These are phyloP conservation scores for Acanthurus tractus DNA, from an alignment of 2,797 vertebrate genomes.

Conservation along the genomic window DNA sequence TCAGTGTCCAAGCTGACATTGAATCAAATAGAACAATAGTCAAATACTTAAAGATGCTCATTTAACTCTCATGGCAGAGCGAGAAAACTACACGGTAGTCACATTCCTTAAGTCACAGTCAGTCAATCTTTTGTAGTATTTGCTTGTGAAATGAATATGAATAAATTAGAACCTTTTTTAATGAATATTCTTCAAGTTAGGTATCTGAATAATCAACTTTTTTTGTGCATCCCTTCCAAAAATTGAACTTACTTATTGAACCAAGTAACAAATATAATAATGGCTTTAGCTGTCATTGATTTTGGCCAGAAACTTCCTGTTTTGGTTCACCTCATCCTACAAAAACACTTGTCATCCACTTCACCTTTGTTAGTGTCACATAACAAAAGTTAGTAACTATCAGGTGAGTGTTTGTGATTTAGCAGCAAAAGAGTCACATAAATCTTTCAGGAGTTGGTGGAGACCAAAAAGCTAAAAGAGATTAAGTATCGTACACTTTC, in stretches of 20 bases:
- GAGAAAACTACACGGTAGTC: background rate
- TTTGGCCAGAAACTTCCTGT: no score
- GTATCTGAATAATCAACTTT: background rate
- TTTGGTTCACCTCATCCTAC: no score
- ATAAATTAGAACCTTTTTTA: background rate
- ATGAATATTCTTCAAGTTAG: background rate
- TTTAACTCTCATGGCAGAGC: background rate
- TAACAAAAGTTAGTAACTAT: background rate
- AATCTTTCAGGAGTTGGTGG: background rate
- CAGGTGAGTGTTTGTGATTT: background rate
- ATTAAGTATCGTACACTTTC: background rate
- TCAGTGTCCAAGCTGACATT: background rate
- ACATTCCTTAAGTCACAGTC: background rate
- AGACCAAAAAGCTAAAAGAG: constrained; percentile 9
- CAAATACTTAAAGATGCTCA: background rate
- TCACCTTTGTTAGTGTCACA: background rate
- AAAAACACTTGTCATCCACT: no score
- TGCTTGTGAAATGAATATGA: background rate
- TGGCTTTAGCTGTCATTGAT: no score
- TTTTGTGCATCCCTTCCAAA: background rate
- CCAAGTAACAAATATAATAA: no score
- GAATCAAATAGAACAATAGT: no score
- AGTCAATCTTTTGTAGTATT: background rate
- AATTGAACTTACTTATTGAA: no score
- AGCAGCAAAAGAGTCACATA: background rate